phyloP scores from a whole-genome alignment of 2,113 vertebrate species.

The Petromus typicus region DNA sequence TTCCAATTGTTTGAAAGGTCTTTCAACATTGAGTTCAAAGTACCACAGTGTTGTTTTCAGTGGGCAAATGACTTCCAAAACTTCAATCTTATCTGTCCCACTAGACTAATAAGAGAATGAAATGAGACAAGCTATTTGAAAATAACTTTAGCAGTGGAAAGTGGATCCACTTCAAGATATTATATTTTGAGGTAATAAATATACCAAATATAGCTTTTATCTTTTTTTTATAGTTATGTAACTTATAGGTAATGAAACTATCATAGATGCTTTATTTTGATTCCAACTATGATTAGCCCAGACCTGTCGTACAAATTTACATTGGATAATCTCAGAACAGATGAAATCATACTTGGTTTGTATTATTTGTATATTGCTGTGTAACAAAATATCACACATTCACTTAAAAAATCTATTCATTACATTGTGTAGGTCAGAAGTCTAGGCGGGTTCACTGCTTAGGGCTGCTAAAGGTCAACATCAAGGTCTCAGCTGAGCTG shows the following conservation, averaged over 20 bases:
- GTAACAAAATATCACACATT: background rate
- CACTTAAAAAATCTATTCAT: background rate
- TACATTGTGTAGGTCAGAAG: background rate
- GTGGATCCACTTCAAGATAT: background rate
- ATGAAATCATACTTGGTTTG: slow-evolving; percentile 9
- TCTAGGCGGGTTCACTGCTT: background rate
- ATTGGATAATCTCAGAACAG: slow-evolving; percentile 5
- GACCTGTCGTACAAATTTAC: background rate
- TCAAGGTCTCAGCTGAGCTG: background rate
- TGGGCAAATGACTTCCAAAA: background rate
- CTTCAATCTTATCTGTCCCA: background rate
- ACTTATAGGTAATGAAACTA: slow-evolving; percentile 27
- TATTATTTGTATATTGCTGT: background rate
- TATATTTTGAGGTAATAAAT: slow-evolving; percentile 50
- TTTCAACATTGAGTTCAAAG: background rate
- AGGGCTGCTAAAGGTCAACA: background rate
- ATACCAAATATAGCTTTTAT: slow-evolving; percentile 13
- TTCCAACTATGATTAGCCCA: background rate
- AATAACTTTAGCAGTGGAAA: background rate
- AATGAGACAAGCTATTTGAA: slow-evolving; percentile 36
- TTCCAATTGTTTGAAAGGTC: slow-evolving; percentile 20
- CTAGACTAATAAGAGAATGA: background rate
- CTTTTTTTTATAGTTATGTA: slow-evolving; percentile 37
- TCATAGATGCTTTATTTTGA: background rate
- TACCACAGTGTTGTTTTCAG: background rate